Percentiles rank a stretch among this genome's conserved stretches.
Conservation (phyloP, 2,888 invertebrate species). For the Lucinisca nassula region DNA sequence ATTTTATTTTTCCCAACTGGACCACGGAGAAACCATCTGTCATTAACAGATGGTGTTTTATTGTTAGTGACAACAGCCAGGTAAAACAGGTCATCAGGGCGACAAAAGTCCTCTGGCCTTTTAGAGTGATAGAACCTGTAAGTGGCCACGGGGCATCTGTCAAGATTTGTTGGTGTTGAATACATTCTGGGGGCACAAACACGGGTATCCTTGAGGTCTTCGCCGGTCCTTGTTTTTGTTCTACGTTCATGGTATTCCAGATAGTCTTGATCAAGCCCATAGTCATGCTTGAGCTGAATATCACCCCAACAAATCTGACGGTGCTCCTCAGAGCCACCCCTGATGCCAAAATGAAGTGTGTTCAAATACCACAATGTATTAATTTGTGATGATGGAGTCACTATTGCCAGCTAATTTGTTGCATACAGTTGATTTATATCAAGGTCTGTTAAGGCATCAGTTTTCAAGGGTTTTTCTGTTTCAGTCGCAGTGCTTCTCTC, state of each 20-base stretch:
- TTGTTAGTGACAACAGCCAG: neutral
- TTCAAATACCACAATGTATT: constrained; percentile 32
- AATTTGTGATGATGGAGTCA: neutral
- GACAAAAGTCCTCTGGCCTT: constrained; percentile 15
- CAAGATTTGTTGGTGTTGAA: neutral
- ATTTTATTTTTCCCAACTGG: no score
- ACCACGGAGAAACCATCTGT: no score
- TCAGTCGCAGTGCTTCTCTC: neutral
- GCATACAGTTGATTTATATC: constrained; percentile 10
- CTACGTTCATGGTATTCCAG: constrained; percentile 25
- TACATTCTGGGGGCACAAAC: constrained; percentile 10
- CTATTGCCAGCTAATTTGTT: constrained; percentile 5
- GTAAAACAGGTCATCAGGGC: constrained; percentile 26
- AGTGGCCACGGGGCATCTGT: constrained; percentile 8
- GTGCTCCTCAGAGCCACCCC: constrained; percentile 26
- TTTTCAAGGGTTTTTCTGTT: neutral
- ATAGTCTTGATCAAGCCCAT: neutral
- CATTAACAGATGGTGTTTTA: no score
- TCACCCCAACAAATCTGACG: constrained; percentile 3
- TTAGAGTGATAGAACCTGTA: constrained; percentile 21
- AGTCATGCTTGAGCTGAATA: constrained; percentile 24
- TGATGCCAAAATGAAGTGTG: constrained; percentile 29
- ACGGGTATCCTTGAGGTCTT: neutral
- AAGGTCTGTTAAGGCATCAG: neutral
- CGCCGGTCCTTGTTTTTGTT: constrained; percentile 42